phyloP scores from a whole-genome alignment of 2,888 invertebrate species.

The Volucella bombylans region DNA sequence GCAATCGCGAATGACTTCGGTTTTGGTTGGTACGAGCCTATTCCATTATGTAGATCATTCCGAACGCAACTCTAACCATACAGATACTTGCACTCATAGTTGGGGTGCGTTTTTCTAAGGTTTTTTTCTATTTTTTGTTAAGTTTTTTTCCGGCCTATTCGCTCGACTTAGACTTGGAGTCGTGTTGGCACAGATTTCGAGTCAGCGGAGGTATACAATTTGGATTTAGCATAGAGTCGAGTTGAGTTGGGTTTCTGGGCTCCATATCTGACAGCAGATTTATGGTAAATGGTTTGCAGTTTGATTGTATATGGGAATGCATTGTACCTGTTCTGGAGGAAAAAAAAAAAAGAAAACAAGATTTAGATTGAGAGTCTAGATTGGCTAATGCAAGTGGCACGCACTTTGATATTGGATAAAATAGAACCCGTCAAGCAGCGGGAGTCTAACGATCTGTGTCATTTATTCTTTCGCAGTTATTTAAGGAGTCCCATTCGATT shows the following conservation, averaged over 20 bases:
- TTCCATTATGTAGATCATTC: slow-evolving; percentile 48
- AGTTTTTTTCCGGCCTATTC: slow-evolving; percentile 7
- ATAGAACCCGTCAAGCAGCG: slow-evolving; percentile 8
- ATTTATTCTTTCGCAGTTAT: neutral
- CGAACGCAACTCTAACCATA: slow-evolving; percentile 29
- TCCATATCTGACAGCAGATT: slow-evolving; percentile 59
- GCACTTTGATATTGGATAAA: slow-evolving; percentile 41
- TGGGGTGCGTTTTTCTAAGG: slow-evolving; percentile 51
- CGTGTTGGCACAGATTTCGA: slow-evolving; percentile 56
- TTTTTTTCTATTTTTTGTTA: slow-evolving; percentile 1
- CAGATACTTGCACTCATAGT: slow-evolving; percentile 20
- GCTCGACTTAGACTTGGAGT: slow-evolving; percentile 16
- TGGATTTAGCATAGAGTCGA: slow-evolving; percentile 63
- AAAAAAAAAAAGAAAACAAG: neutral
- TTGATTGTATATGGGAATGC: slow-evolving; percentile 56
- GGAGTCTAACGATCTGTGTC: slow-evolving; percentile 36
- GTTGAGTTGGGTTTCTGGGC: slow-evolving; percentile 37
- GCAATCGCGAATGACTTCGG: slow-evolving; percentile 20
- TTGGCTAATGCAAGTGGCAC: slow-evolving; percentile 52
- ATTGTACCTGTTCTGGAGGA: slow-evolving; percentile 48
- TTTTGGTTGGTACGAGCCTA: slow-evolving; percentile 27
- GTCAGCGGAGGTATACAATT: slow-evolving; percentile 40
- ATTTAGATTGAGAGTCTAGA: slow-evolving; percentile 33
- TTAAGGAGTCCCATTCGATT: slow-evolving; percentile 8
- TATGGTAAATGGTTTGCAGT: slow-evolving; percentile 65